phyloP scores from a whole-genome alignment of 2,113 vertebrate species.

The Caloenas nicobarica region DNA sequence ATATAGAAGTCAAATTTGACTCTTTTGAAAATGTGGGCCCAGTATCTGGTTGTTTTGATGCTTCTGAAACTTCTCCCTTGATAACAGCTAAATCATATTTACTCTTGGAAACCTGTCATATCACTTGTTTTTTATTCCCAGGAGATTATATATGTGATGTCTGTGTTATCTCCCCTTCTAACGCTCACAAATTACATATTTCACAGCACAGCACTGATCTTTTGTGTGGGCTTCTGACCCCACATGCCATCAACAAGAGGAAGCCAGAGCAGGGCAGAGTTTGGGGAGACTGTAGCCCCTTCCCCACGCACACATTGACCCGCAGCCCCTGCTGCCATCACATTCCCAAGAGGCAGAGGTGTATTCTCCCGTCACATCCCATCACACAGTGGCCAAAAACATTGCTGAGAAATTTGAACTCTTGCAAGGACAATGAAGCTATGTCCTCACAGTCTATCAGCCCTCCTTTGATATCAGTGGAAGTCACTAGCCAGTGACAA shows the following conservation, averaged over 20 bases:
- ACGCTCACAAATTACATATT: neutral
- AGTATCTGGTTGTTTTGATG: neutral
- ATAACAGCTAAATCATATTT: neutral
- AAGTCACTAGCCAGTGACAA: neutral
- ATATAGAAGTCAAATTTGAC: neutral
- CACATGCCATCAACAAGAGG: neutral
- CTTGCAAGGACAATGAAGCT: neutral
- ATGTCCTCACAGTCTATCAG: neutral
- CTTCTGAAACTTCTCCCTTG: neutral
- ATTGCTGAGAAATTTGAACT: neutral
- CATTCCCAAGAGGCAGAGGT: neutral
- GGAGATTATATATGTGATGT: rapidly evolving
- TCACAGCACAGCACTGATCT: neutral
- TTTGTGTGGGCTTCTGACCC: neutral
- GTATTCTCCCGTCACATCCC: neutral
- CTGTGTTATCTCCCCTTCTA: neutral
- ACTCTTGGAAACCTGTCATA: neutral
- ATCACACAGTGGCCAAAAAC: neutral
- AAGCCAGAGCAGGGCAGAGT: neutral
- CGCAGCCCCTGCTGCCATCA: neutral
- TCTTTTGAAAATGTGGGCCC: neutral
- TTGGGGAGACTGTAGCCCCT: rapidly evolving
- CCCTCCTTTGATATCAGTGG: neutral
- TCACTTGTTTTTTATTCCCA: neutral
- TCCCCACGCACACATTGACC: neutral